These are phyloP conservation scores for Agrochola lychnidis DNA, from an alignment of 2,888 invertebrate species.

Conservation along the genomic window DNA sequence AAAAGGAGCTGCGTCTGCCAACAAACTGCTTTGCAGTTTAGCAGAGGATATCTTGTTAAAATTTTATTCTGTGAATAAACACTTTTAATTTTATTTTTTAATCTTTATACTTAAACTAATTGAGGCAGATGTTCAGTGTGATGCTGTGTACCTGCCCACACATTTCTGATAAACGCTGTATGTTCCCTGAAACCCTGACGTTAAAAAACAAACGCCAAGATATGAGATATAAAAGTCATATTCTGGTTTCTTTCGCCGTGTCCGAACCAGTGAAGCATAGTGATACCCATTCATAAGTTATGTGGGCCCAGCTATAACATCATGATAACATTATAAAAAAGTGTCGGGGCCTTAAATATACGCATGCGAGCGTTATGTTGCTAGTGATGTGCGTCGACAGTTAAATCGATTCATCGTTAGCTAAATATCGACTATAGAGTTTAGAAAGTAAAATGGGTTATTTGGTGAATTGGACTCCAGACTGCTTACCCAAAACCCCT, in stretches of 20 bases:
- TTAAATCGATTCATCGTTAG: not conserved
- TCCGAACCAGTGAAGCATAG: conserved; percentile 56
- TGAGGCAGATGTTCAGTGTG: not conserved
- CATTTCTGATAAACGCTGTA: not conserved
- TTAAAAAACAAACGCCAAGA: conserved; percentile 7
- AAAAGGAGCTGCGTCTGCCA: too few species aligned
- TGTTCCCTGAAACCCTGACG: not conserved
- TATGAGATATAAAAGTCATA: conserved; percentile 12
- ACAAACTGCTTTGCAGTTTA: too few species aligned
- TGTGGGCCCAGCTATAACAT: conserved; percentile 46
- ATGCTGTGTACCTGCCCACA: not conserved
- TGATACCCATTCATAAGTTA: conserved; percentile 60
- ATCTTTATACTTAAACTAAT: too few species aligned
- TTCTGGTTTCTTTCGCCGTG: conserved; percentile 29
- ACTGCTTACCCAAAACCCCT: not conserved
- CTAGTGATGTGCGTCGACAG: conserved; percentile 47
- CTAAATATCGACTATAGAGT: conserved; percentile 8
- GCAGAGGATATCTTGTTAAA: too few species aligned
- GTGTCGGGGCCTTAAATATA: conserved; percentile 53
- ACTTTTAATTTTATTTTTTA: too few species aligned
- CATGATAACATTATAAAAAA: conserved; percentile 67
- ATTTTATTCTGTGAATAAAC: too few species aligned
- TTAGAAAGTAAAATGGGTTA: not conserved
- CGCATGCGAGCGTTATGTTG: conserved; percentile 23
- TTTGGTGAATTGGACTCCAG: not conserved